A percentile compares a stretch with the other conserved stretches of the same genome.
phyloP scores from a whole-genome alignment of 2,888 invertebrate species.

The Eristalinus aeneus region DNA sequence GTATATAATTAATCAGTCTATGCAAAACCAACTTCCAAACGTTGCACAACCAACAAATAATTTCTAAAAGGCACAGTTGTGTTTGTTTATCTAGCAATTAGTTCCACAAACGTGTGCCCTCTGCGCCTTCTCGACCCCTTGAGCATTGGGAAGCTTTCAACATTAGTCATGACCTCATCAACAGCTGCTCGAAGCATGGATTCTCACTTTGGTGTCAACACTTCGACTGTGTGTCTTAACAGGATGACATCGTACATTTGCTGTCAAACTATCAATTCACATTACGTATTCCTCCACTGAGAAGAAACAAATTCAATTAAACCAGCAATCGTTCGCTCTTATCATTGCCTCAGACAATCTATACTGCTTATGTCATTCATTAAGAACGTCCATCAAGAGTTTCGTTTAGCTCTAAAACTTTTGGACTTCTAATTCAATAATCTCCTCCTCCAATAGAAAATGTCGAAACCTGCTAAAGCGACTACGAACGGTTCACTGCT shows the following conservation, averaged over 20 bases:
- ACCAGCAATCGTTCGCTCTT: not conserved
- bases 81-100: not conserved
- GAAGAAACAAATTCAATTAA: not conserved
- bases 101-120: not conserved
- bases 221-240: not conserved
- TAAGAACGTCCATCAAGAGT: not conserved
- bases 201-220: not conserved
- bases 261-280: not conserved
- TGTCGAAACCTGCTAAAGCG: not conserved
- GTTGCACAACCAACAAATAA: not conserved
- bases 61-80: not conserved
- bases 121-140: not conserved
- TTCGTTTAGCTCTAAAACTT: not conserved
- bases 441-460: not conserved
- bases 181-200: not conserved
- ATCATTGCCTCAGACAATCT: not conserved
- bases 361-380: not conserved
- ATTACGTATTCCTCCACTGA: not conserved
- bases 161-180: not conserved
- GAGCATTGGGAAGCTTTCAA: not conserved
- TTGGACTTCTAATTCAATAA: not conserved
- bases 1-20: not conserved
- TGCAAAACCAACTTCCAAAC: not conserved
- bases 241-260: not conserved
- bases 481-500: not conserved